Evolutionary conservation across 2,113 vertebrate genomes (phyloP).

Genomic region (Pyxicephalus adspersus): DNA sequence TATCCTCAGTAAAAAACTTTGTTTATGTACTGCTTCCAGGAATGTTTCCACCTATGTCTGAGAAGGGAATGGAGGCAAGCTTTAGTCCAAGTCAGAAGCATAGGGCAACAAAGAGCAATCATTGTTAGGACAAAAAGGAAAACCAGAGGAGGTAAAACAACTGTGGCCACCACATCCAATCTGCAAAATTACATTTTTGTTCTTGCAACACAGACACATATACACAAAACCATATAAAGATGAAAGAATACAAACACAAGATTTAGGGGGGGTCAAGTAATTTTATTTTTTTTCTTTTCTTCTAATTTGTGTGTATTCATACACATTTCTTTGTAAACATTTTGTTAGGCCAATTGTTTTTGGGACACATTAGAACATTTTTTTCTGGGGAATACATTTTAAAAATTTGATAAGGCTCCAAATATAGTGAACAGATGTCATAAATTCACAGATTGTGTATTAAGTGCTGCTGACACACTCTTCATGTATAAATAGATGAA

Average conservation of each 20-base stretch:
- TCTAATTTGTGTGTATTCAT: no score
- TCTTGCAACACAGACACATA: background rate
- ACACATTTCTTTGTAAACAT: background rate
- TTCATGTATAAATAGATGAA: slow-evolving; percentile 48
- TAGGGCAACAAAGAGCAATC: no score
- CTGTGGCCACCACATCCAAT: no score
- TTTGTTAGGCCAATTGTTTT: slow-evolving; percentile 11
- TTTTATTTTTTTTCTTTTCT: background rate
- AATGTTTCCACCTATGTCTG: no score
- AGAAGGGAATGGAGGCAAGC: no score
- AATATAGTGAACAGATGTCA: background rate
- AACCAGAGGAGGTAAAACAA: no score
- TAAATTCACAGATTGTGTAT: background rate
- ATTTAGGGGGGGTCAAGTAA: background rate
- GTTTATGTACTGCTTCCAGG: no score
- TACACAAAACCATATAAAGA: background rate
- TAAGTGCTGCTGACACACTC: slow-evolving; percentile 49
- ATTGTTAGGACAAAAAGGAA: no score
- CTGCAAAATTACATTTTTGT: no score
- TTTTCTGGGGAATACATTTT: background rate
- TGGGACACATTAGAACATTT: background rate
- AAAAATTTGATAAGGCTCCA: background rate
- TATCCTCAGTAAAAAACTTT: no score
- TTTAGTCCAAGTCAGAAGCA: no score
- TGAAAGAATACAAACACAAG: background rate